A percentile compares a stretch with the other conserved stretches of the same genome.
Evolutionary conservation across 2,888 invertebrate genomes (phyloP).

Genomic region (Diarsia rubi): DNA sequence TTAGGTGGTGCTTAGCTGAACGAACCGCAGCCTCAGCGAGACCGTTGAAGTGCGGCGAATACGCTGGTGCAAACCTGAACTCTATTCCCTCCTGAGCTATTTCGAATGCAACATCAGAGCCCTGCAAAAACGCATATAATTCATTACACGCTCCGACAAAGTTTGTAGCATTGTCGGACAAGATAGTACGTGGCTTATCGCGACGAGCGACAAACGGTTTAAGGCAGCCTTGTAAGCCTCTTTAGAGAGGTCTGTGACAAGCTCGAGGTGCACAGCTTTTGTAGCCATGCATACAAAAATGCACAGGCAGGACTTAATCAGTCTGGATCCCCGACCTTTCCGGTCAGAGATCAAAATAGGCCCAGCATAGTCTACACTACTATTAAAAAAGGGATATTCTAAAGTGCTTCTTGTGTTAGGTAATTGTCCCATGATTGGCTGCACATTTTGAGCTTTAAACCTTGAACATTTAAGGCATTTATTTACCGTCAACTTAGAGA

Average conservation of each 20-base stretch:
- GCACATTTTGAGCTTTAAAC: conserved; percentile 28
- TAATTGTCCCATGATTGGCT: conserved; percentile 31
- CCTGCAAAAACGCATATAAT: conserved; percentile 1
- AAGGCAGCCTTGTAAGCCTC: conserved; percentile 39
- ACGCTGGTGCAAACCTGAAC: conserved; percentile 22
- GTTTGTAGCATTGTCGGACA: conserved; percentile 30
- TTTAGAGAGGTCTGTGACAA: conserved; percentile 45
- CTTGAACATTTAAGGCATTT: conserved; percentile 25
- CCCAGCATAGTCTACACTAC: conserved; percentile 43
- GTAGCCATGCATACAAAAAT: conserved; percentile 33
- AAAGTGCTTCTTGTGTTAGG: conserved; percentile 13
- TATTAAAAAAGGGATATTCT: conserved; percentile 26
- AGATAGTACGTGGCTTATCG: conserved; percentile 27
- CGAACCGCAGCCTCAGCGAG: too few relatives aligned
- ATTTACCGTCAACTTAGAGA: conserved; percentile 5
- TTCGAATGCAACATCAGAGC: conserved; percentile 1
- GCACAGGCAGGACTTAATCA: too few relatives aligned
- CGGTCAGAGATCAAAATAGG: conserved; percentile 46
- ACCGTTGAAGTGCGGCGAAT: too few relatives aligned
- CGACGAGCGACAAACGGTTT: conserved; percentile 39
- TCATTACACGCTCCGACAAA: conserved; percentile 18
- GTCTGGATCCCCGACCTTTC: conserved; percentile 37
- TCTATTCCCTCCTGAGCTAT: too few relatives aligned
- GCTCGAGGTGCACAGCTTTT: conserved; percentile 47
- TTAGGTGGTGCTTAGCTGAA: too few relatives aligned